Base-by-base conservation (phyloP, 1,140 invertebrate species). In the Aphaenogaster rudis region DNA sequence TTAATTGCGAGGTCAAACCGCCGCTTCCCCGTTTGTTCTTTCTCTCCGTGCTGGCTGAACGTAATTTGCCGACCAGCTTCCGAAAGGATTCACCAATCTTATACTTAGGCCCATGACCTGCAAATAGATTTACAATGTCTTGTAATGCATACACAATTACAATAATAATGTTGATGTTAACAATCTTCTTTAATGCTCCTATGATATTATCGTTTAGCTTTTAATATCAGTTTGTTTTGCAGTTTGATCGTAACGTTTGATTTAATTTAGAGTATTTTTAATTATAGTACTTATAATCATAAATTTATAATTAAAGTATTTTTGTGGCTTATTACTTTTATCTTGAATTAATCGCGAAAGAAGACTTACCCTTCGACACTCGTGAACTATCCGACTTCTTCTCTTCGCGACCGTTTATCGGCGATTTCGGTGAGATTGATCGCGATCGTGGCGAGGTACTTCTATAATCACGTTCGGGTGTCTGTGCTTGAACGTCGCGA, bases 31-130 rank as follows among this genome's bases (percentile, higher is more conserved):
- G 96, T 77, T 96, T 96, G 17, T 96, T 96, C 80, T 97, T 97
- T n/a, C 97, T 96, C 93, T 98, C 97, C 0, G 96, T 96, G 79
- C 97, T 97, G 7, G 97, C 97, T 1, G 97, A 97, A 0, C 97
- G 96, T 61, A 98, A 97, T 93, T 97, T 98, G 52, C 97, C 97
- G 4, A 98, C 97, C 71, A 98, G 93, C 92, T 97, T 97, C 67
- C 97, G 96, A 88, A 98, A 97, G 0, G 97, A 98, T 63, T 96
- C 95, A 45, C 96, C 96, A 45, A 96, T 94, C 48, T 93, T 93
- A 72, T 93, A 94, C 36, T 95, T 95, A 5, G 94, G 90, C 15
- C 97, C 97, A 59, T 81, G 92, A 88, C 91, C 93, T 94, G 52
- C 11, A 21, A 48, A 3, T n/a, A 28, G 5, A 45, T 45, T 42